Evolutionary conservation across 2,888 invertebrate species (phyloP), one percentile per base, ranked within the genome.

Genomic region (Orthosia cruda): DNA sequence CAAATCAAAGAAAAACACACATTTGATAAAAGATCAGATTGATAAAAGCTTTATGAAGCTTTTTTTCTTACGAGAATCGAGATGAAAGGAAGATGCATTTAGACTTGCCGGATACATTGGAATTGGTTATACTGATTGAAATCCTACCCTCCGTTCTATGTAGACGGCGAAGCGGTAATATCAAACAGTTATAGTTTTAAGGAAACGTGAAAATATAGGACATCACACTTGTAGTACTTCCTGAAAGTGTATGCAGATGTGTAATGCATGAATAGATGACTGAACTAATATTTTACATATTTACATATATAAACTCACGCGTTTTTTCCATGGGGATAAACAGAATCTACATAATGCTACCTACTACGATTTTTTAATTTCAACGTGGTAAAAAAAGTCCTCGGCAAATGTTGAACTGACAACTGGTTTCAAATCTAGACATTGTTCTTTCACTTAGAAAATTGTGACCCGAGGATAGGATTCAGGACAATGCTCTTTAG

Each of bases 71-170:
- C 64, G 11, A 75, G 66, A 67, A 62, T 12, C 16, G 49, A 58
- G 84, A 83, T 83, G 61, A 82, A 82, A 82, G 80, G 49, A 52
- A 77, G 15, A 57, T 18, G 52, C 23, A 57, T 82, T 77, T 82
- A 49, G 12, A 45, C 57, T 59, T 54, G 55, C 82, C 77, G 67
- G 64, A 57, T 45, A 77, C 59, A 54, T 26, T 20, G 16, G 32
- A 81, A 80, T 65, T 32, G 50, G 74, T 55, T 55, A 52, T 64
- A 61, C 49, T 75, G 81, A 80, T 80, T 75, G 76, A 75, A 79
- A 79, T 69, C 50, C 26, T 23, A 79, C 68, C 64, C 55, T 55
- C 18, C 23, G 47, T 55, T 11, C 49, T 26, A 45, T 69, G 47
- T 50, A n/a, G 16, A 47, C 9, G 40, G 61, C 54, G 61, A 18